These are phyloP conservation scores for Grallaria varia DNA, from an alignment of 2,113 vertebrate genomes.

Conservation along the genomic window DNA sequence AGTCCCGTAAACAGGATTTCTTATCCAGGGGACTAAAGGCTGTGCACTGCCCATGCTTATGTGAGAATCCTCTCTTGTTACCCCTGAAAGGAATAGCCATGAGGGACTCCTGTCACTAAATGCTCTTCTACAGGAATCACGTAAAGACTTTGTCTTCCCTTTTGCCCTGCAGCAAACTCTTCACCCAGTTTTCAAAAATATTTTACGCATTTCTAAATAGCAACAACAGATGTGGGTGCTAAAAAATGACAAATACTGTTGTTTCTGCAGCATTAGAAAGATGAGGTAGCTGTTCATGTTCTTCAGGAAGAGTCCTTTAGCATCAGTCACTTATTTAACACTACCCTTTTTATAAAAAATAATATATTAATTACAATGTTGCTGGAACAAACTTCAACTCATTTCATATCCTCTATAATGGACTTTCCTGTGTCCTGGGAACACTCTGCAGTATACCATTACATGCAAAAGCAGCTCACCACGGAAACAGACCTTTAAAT, in stretches of 20 bases:
- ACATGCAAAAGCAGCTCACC: background rate
- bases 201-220: background rate
- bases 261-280: background rate
- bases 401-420: background rate
- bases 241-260: background rate
- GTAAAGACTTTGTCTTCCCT: background rate
- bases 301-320: background rate
- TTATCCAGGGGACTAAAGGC: background rate
- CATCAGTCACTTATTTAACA: background rate
- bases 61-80: background rate
- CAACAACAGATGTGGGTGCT: background rate
- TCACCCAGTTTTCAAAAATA: background rate
- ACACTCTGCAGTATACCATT: background rate
- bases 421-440: background rate
- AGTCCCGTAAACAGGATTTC: background rate
- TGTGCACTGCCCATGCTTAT: background rate
- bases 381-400: background rate
- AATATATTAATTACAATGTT: background rate
- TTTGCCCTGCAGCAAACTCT: background rate
- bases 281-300: background rate
- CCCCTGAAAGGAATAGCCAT: background rate
- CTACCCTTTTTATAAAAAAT: background rate
- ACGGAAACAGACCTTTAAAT: background rate
- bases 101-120: background rate
- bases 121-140: background rate